Evolutionary conservation across 2,113 vertebrate genomes (phyloP).

Genomic region (Girardinichthys multiradiatus): DNA sequence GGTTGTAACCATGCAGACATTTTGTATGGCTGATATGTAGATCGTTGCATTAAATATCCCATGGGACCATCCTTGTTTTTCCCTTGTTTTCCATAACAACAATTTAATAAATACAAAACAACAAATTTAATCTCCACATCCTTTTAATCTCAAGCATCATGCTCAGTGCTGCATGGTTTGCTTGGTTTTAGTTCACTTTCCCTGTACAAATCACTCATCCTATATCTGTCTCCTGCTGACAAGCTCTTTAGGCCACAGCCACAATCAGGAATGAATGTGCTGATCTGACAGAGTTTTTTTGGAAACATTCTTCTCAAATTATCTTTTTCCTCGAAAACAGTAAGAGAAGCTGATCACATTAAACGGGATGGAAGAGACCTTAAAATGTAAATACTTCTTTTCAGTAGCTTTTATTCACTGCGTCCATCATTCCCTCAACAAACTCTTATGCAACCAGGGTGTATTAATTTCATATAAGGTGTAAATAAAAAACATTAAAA

Average conservation of each 20-base stretch:
- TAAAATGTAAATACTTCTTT: neutral
- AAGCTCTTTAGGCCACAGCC: slow-evolving; percentile 57
- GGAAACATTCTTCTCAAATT: slow-evolving; percentile 65
- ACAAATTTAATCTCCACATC: too few species aligned
- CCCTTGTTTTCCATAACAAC: too few species aligned
- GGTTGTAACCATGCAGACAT: too few species aligned
- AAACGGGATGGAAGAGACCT: slow-evolving; percentile 11
- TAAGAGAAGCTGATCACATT: slow-evolving; percentile 14
- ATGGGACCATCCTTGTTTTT: too few species aligned
- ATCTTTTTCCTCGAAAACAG: slow-evolving; percentile 21
- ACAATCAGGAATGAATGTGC: slow-evolving; percentile 71
- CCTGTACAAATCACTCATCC: slow-evolving; percentile 40
- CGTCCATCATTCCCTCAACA: neutral
- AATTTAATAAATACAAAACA: too few species aligned
- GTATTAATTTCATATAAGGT: too few species aligned
- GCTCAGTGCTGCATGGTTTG: slow-evolving; percentile 11
- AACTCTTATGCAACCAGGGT: neutral
- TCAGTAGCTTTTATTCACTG: neutral
- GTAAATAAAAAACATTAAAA: too few species aligned
- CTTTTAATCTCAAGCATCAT: too few species aligned
- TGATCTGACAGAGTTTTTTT: slow-evolving; percentile 57
- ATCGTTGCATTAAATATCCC: too few species aligned
- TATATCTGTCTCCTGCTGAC: slow-evolving; percentile 42
- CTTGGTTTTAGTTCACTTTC: slow-evolving; percentile 36
- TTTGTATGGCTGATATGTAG: too few species aligned